These are phyloP conservation scores for Saguinus imperator DNA, from an alignment of 2,113 vertebrate genomes.

Conservation along the genomic window DNA sequence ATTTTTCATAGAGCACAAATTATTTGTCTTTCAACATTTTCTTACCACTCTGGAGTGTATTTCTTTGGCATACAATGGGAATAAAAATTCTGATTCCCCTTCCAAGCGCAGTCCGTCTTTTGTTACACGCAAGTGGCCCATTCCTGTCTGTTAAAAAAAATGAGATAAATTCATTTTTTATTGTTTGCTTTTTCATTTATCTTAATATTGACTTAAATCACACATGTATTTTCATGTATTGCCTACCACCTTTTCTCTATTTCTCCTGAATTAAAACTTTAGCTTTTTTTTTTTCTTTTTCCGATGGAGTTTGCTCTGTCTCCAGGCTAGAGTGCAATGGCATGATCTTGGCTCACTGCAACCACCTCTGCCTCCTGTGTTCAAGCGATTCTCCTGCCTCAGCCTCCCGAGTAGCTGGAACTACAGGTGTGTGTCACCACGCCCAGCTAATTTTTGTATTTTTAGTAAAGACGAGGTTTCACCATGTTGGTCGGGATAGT, in stretches of 20 bases:
- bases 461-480: too few relatives aligned
- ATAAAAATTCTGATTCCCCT: slow-evolving; percentile 97
- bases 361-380: too few relatives aligned
- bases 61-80: slow-evolving; percentile 95
- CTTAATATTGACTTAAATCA: neutral
- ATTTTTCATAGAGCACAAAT: neutral
- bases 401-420: too few relatives aligned
- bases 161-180: neutral
- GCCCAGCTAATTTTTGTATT: too few relatives aligned
- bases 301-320: too few relatives aligned
- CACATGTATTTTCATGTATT: neutral
- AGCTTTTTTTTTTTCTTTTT: neutral
- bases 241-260: neutral
- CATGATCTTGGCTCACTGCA: too few relatives aligned
- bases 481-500: too few relatives aligned
- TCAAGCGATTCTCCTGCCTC: too few relatives aligned
- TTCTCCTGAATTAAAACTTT: slow-evolving; percentile 23
- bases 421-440: too few relatives aligned
- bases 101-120: slow-evolving; percentile 93
- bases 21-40: neutral
- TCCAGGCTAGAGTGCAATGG: too few relatives aligned
- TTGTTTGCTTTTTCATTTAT: neutral
- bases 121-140: slow-evolving; percentile 93
- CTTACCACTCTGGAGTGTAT: slow-evolving; percentile 95
- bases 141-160: slow-evolving; percentile 88